Conservation (phyloP, 2,797 vertebrate species). For the Fistularia commersonii region DNA sequence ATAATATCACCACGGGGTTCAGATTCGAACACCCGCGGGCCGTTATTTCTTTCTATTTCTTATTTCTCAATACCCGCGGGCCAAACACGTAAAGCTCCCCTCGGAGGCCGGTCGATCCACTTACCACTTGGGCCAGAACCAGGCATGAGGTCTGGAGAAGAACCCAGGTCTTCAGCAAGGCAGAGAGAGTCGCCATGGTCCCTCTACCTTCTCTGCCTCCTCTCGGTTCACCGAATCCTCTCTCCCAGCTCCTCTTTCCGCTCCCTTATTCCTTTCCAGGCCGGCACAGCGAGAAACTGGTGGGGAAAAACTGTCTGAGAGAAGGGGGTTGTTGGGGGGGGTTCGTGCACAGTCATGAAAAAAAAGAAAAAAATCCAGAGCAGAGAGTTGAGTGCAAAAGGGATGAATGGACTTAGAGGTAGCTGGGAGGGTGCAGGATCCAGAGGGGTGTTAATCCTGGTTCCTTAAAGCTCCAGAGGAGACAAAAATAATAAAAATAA, state of each 20-base stretch:
- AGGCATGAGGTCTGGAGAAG: conserved; percentile 83
- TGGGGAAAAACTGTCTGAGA: conserved; percentile 41
- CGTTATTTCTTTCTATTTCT: too few species aligned
- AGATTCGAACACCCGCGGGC: too few species aligned
- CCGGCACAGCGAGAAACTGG: conserved; percentile 51
- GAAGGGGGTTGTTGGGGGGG: conserved; percentile 13
- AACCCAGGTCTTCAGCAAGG: conserved; percentile 71
- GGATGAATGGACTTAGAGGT: conserved; percentile 38
- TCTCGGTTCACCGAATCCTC: conserved; percentile 59
- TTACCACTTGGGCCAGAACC: conserved; percentile 91
- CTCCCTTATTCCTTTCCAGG: conserved; percentile 60
- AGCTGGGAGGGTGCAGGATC: conserved; percentile 23
- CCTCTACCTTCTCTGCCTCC: conserved; percentile 57
- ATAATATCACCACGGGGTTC: neutral
- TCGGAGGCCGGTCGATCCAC: too few species aligned
- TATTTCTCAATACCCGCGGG: too few species aligned
- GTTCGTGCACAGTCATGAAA: conserved; percentile 38
- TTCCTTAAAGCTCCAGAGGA: too few species aligned
- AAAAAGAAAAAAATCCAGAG: conserved; percentile 44
- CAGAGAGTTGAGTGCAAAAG: conserved; percentile 39
- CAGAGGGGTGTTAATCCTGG: conserved; percentile 41
- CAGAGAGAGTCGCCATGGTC: conserved; percentile 78
- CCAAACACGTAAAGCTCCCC: too few species aligned
- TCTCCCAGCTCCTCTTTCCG: conserved; percentile 45
- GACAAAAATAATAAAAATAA: too few species aligned